Conservation (phyloP, 1,140 invertebrate species). For the Alviniconcha marisindica region DNA sequence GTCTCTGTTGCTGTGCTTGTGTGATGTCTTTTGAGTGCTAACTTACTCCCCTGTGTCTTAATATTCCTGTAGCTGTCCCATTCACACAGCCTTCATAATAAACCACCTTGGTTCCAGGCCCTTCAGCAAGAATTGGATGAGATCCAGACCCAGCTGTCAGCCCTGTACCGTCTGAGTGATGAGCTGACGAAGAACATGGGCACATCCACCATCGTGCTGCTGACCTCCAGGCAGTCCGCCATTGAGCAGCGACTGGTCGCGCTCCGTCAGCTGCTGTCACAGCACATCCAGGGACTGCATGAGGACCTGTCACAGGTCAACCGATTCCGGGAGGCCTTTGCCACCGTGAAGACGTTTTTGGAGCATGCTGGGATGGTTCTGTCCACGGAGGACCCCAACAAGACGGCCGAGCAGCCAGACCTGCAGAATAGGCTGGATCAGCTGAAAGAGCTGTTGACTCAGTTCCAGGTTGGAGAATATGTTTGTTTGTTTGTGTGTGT, state of each 20-base stretch:
- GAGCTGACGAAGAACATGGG: conserved; percentile 68
- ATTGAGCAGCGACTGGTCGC: conserved; percentile 65
- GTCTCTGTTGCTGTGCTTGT: no score
- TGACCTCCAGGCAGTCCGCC: conserved; percentile 64
- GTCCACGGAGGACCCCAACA: conserved; percentile 54
- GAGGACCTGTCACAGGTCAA: conserved; percentile 61
- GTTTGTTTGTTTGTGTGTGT: not conserved
- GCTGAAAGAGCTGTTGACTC: conserved; percentile 59
- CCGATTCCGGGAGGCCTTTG: conserved; percentile 61
- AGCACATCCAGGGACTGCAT: conserved; percentile 62
- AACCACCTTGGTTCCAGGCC: conserved; percentile 50
- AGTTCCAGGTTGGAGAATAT: conserved; percentile 58
- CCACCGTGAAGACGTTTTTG: conserved; percentile 61
- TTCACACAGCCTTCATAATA: no score
- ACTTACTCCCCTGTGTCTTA: no score
- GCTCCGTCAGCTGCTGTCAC: conserved; percentile 61
- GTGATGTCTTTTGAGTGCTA: no score
- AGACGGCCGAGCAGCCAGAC: conserved; percentile 57
- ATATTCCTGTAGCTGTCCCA: no score
- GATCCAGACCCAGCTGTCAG: conserved; percentile 61
- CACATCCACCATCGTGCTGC: conserved; percentile 62
- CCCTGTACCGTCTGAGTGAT: conserved; percentile 65
- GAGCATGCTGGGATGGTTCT: conserved; percentile 60
- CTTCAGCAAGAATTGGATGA: conserved; percentile 64
- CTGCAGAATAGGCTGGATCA: conserved; percentile 58